Base-by-base conservation (phyloP, 2,888 invertebrate species). In the Drosophila anomalata region DNA sequence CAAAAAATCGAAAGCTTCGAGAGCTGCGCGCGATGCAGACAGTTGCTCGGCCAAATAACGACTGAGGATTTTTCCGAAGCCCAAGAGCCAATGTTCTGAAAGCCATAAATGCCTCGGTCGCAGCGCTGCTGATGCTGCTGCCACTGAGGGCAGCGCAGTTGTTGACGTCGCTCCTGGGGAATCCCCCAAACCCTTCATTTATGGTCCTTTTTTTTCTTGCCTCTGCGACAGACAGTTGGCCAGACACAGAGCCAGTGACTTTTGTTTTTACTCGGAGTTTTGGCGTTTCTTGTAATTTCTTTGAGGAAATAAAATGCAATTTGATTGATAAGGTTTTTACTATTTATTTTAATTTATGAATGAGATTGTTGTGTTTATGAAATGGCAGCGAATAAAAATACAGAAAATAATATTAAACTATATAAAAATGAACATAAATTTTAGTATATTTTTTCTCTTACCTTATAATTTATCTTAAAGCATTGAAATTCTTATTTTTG, bases 21-120 rank as follows among this genome's bases (percentile, higher is more conserved):
- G 67, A 73, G 72, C 56, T 74, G 77, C 74, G 88, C 88, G 83
- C 88, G 80, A 78, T 85, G 84, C 83, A 83, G 72, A 86, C 84
- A 72, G 55, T 61, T 79, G 79, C 80, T 78, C 84, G 84, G 74
- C 69, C 78, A 61, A 78, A 63, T 68, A 75, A 75, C 75, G 78
- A 85, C 84, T 85, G 84, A 82, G 86, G 70, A 41, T 31, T 69
- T 61, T 36, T 66, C 65, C 48, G 52, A 76, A 79, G 84, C 87
- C 75, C 78, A 78, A 70, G 39, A 73, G 82, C 66, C 73, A 61
- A 57, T 67, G 42, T 39, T 52, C 61, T 50, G 61, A 26, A 44
- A 12, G 67, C 48, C 69, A 41, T 3, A 44, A 44, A 41, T 51
- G 65, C 66, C 63, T 47, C n/a, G 48, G 29, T 31, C 11, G 55